Evolutionary conservation across 2,888 invertebrate species (phyloP), one percentile per base, ranked within the genome.

Genomic region (Phaedon cochleariae): DNA sequence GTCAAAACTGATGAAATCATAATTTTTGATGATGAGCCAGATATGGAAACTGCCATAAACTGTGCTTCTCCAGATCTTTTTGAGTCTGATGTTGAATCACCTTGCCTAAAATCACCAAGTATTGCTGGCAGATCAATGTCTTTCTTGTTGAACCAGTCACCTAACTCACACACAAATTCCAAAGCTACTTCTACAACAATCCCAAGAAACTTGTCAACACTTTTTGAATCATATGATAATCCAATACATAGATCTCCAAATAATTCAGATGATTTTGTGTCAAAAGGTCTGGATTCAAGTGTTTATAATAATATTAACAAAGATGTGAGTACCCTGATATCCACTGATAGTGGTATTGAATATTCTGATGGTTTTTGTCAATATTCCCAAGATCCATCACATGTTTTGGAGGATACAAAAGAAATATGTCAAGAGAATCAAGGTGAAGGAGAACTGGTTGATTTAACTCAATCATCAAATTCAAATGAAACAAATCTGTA

Each of bases 21-120:
- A 20, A 46, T 20, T 53, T 26, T 26, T 21, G 54, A 62, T 48
- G 18, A 54, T 41, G 54, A 62, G 46, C 29, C 21, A 34, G 52
- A 29, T 57, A 45, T 54, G 4, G 18, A 18, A 18, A 48, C 29
- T 37, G 41, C 10, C 9, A 59, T 58, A 62, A 18, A 22, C 12
- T 64, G 73, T 53, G 59, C 73, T 17, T 80, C 81, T 22, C 82
- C 82, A 22, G 81, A 82, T 71, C 74, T 82, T 62, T 81, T 81
- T 71, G 76, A 67, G 46, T 79, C 79, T 9, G 78, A 77, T 41
- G 73, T 75, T 65, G 80, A 81, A 67, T 52, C 65, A 34, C 58
- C 59, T n/a, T 34, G 9, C 34, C 2, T 26, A 15, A 46, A 45
- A 57, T 26, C 57, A 17, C 37, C 57, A 37, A 22, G 15, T 29